Evolutionary conservation across 2,113 vertebrate genomes (phyloP), one percentile per base, ranked within the genome.

Genomic region (Passer montanus): DNA sequence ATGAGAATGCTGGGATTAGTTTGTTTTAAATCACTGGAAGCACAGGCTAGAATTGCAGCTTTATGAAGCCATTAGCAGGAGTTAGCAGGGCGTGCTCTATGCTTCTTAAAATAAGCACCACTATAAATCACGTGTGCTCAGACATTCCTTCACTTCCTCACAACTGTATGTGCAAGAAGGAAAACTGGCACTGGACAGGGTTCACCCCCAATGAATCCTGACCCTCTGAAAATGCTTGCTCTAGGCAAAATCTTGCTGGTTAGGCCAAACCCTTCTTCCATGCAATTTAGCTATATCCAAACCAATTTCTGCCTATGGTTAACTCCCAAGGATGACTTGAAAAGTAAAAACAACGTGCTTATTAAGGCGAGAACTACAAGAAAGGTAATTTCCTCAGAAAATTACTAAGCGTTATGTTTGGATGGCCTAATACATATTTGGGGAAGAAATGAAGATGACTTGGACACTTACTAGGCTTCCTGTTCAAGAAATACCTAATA

Each of bases 401-500:
- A 89, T 82, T 56, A 79, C 52, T 26, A 72, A 50, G 15, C 75
- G 69, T 43, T 95, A 5, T 78, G 77, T 78, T 95, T 91, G 91
- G 90, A 91, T 83, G 62, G 85, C 30, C n/a, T 68, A 83, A 77
- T 17, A 37, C 50, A 67, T 88, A 88, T 91, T 91, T 94, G 26
- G 59, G 47, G 50, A 50, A 90, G 84, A 58, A 94, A 78, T 69
- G 13, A 92, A 79, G 77, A 89, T 84, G 35, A 49, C 77, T 87
- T 94, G 44, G 89, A 87, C 58, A 64, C 43, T 72, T 79, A 16
- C 26, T 64, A 78, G n/a, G 44, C 62, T 93, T 95, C 56, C 80
- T 89, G 39, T 67, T 93, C 52, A 92, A 94, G 52, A 94, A 95
- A 77, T 89, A 92, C 33, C 80, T 89, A 89, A 95, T 90, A 92